Conservation (phyloP, 92 coral and sea anemone genomes). For the Metridium senile region DNA sequence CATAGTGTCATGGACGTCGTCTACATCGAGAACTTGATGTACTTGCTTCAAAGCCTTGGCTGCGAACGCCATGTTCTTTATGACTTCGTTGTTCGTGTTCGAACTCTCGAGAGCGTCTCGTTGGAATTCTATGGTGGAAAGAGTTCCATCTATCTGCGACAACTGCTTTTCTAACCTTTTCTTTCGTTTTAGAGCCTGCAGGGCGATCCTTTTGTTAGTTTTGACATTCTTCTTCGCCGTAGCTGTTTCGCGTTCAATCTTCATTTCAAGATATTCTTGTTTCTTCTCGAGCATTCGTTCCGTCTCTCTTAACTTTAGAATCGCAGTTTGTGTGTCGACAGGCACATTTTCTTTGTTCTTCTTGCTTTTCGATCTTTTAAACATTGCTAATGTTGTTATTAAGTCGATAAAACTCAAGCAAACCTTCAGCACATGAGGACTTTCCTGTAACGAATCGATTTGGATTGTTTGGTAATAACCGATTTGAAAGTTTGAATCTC, state of each 20-base stretch:
- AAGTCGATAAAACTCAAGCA: slow-evolving; percentile 12
- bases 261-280: slow-evolving; percentile 75
- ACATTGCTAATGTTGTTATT: slow-evolving; percentile 6
- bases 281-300: slow-evolving; percentile 74
- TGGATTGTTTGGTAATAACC: not conserved
- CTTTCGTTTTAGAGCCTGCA: slow-evolving; percentile 75
- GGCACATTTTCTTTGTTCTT: slow-evolving; percentile 71
- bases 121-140: slow-evolving; percentile 76
- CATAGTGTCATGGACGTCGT: slow-evolving; percentile 77
- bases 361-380: slow-evolving; percentile 24
- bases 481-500: slow-evolving; percentile 23
- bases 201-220: slow-evolving; percentile 70
- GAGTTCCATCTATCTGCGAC: slow-evolving; percentile 74
- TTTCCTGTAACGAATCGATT: not conserved
- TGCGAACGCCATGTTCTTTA: slow-evolving; percentile 72
- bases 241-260: slow-evolving; percentile 56
- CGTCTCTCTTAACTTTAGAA: slow-evolving; percentile 68
- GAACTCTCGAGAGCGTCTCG: slow-evolving; percentile 81
- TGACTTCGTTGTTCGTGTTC: slow-evolving; percentile 71
- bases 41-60: slow-evolving; percentile 72
- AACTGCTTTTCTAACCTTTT: slow-evolving; percentile 79
- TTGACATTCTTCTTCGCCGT: slow-evolving; percentile 59
- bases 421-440: not conserved
- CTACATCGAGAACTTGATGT: slow-evolving; percentile 58
- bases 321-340: slow-evolving; percentile 53